These are phyloP conservation scores for Polietes domitor DNA, from an alignment of 2,888 invertebrate genomes.

Conservation along the genomic window DNA sequence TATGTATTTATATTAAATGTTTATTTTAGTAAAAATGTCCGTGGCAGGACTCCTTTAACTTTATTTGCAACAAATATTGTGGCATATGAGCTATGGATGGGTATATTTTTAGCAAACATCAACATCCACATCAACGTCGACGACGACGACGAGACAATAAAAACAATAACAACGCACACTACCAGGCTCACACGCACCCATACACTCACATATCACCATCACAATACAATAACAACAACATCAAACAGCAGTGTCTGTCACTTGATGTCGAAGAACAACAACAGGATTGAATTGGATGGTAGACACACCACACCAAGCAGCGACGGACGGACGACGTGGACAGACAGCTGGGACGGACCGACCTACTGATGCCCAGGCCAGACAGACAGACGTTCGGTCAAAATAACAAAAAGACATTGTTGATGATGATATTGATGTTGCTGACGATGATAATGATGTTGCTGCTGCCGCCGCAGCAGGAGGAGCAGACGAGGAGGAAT, in stretches of 20 bases:
- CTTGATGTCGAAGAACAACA: conserved; percentile 51
- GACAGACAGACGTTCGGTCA: background rate
- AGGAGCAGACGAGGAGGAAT: background rate
- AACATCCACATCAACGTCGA: background rate
- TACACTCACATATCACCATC: background rate
- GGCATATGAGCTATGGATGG: conserved; percentile 11
- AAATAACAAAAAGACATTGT: conserved; percentile 1
- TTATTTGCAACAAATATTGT: conserved; percentile 21
- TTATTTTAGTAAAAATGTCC: conserved; percentile 32
- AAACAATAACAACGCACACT: conserved; percentile 27
- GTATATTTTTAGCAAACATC: conserved; percentile 33
- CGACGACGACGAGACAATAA: conserved; percentile 31
- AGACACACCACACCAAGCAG: conserved; percentile 9
- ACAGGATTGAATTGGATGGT: conserved; percentile 27
- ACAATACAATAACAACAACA: too few species aligned
- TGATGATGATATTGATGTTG: background rate
- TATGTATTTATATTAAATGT: conserved; percentile 1
- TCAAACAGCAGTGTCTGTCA: conserved; percentile 22
- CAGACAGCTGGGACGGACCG: background rate
- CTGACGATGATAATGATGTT: background rate
- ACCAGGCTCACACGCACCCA: background rate
- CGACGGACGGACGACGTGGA: background rate
- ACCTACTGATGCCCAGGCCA: conserved; percentile 17
- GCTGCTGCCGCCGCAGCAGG: background rate
- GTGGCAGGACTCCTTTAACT: conserved; percentile 11